These are phyloP conservation scores for Hoplias malabaricus DNA, from an alignment of 2,113 vertebrate genomes.

Conservation along the genomic window DNA sequence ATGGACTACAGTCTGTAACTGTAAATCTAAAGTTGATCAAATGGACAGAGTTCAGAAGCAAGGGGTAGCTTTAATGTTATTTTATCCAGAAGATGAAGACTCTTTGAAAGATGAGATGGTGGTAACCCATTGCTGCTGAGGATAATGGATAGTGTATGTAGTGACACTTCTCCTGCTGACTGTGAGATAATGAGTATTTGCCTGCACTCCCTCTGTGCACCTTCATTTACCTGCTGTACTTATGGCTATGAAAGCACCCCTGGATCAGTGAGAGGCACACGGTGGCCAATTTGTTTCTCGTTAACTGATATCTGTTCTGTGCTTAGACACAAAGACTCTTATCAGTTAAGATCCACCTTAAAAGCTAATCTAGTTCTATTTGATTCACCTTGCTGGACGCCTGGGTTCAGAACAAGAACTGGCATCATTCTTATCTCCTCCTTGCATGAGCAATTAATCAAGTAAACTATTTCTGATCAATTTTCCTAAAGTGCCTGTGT, in stretches of 20 bases:
- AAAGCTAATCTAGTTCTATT: constrained; percentile 54
- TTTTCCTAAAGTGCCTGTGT: not conserved
- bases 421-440: constrained; percentile 4
- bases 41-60: too few species aligned
- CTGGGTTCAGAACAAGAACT: constrained; percentile 11
- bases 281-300: constrained; percentile 50
- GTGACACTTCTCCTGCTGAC: constrained; percentile 53
- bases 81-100: constrained; percentile 40
- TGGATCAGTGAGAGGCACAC: not conserved
- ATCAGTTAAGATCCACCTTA: constrained; percentile 55
- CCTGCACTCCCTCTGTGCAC: constrained; percentile 36
- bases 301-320: constrained; percentile 59
- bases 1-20: too few species aligned
- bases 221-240: constrained; percentile 44
- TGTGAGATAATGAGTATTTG: constrained; percentile 63
- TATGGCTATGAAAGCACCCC: not conserved
- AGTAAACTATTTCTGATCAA: not conserved
- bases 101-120: constrained; percentile 45
- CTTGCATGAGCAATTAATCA: not conserved
- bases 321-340: constrained; percentile 56
- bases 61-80: too few species aligned
- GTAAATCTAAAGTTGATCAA: too few species aligned
- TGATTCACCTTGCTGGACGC: constrained; percentile 35
- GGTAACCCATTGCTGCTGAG: constrained; percentile 62
- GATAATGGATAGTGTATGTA: constrained; percentile 62